Evolutionary conservation across 2,888 invertebrate species (phyloP), one percentile per base, ranked within the genome.

Genomic region (Eremobia ochroleuca): DNA sequence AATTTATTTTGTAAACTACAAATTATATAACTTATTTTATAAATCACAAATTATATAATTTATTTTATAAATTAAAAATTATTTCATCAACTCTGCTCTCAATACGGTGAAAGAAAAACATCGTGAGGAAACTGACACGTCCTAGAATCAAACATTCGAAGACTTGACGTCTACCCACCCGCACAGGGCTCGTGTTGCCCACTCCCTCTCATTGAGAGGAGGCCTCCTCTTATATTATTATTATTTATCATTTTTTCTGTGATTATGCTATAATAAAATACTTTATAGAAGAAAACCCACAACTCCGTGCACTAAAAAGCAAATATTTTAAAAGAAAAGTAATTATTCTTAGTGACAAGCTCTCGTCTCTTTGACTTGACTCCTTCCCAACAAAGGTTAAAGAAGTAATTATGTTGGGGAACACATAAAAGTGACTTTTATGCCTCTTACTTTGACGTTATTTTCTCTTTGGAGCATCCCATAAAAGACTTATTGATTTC

Each of bases 371-470:
- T 73, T 72, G 65, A 37, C n/a, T 61, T 43, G 72, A 82, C 73
- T 69, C 13, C 73, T 37, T 65, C 37, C 55, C 65, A 71, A 64
- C 73, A 78, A 77, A 85, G 77, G 76, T 79, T 79, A 70, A 76
- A 84, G 69, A 84, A 82, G 76, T 87, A 88, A 88, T 89, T 89
- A 87, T 76, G 77, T 83, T 59, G 34, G 40, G 37, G 75, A 79
- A 73, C 71, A 84, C 81, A 85, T 87, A 81, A 83, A 89, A 82
- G 81, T 79, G 79, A 69, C 82, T 80, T 89, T 82, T 68, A 81
- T 83, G 62, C 68, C 72, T 74, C 59, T 81, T 73, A 66, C 77
- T 76, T 74, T 77, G 87, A 77, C 73, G 75, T 73, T 76, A 85
- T 77, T 74, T 87, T 75, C 81, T 78, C 65, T 71, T 78, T 68